These are phyloP conservation scores for Halcyon malimbica DNA, from an alignment of 2,113 vertebrate genomes.

Conservation along the genomic window DNA sequence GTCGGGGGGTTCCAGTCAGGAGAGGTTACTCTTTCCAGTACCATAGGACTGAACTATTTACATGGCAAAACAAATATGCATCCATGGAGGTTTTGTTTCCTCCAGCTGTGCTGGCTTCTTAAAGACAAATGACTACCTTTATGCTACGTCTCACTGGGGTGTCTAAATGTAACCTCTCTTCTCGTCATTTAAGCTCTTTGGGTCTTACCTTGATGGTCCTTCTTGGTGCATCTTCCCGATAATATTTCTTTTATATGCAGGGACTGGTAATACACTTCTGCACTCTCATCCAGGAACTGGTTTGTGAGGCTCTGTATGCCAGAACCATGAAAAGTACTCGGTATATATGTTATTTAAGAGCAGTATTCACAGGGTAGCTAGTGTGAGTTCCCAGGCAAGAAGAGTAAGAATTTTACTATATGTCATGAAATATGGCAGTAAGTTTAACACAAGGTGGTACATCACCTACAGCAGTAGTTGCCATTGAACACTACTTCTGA, in stretches of 20 bases:
- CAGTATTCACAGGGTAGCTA: not conserved
- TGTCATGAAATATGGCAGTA: not conserved
- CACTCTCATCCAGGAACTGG: not conserved
- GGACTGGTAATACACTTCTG: not conserved
- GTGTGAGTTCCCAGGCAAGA: not conserved
- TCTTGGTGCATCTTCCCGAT: not conserved
- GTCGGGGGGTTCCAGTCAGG: not conserved
- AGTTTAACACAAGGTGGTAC: not conserved
- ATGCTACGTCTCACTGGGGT: rapidly evolving
- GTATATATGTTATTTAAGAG: not conserved
- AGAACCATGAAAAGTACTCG: not conserved
- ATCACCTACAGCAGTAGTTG: not conserved
- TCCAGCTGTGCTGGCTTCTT: not conserved
- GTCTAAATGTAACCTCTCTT: not conserved
- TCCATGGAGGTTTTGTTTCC: not conserved
- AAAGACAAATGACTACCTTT: not conserved
- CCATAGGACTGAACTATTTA: rapidly evolving
- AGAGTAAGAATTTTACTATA: not conserved
- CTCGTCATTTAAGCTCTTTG: not conserved
- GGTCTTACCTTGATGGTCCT: not conserved
- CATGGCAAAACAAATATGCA: rapidly evolving
- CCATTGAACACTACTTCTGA: not conserved
- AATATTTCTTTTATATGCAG: not conserved
- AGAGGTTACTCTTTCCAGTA: not conserved
- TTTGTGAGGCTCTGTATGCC: not conserved